Base-by-base conservation (phyloP, 2,888 invertebrate genomes). In the Pammene aurita region DNA sequence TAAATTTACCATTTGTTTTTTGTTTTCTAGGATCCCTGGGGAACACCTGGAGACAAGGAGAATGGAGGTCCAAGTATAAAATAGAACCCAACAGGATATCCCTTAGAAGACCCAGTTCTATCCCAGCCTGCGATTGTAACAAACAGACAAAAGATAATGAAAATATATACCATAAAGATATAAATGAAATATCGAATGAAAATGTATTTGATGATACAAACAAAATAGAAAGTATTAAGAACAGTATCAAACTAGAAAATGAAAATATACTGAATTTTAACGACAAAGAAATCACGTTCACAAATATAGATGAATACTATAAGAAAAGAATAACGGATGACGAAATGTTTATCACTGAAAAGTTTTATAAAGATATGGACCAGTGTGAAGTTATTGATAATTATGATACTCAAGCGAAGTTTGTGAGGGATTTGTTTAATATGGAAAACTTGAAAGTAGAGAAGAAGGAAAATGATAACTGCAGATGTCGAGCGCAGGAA, bases 31-130 rank as follows among this genome's bases (percentile, higher is more conserved):
- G 96, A 0, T 97, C 97, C 0, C 91, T 96, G 41, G 94, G 95
- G 18, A 96, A 96, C 78, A 97, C 97, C 0, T 97, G 97, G 97
- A 93, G 96, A 56, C 97, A 97, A 81, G 96, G 96, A 0, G 91
- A 94, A 38, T 96, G 96, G 96, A 90, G 83, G 58, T 84, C 78
- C 13, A 92, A 88, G 74, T 91, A 93, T 73, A 84, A 83, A 68
- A 61, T 78, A 1, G 86, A 81, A 11, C 90, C 89, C 0, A 83
- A 83, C 63, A 87, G 80, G 73, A 78, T 88, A 0, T 81, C 84
- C 0, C 71, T 93, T 7, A 74, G 85, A 55, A 76, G 85, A 57
- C 85, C 86, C 5, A 71, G 78, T 5, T 73, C 78, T 5, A 64
- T 75, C 46, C 74, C 76, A 2, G 73, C 78, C 0, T 88, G 89